phyloP scores from a whole-genome alignment of 1,140 invertebrate species.

The Trachelipus rathkii region DNA sequence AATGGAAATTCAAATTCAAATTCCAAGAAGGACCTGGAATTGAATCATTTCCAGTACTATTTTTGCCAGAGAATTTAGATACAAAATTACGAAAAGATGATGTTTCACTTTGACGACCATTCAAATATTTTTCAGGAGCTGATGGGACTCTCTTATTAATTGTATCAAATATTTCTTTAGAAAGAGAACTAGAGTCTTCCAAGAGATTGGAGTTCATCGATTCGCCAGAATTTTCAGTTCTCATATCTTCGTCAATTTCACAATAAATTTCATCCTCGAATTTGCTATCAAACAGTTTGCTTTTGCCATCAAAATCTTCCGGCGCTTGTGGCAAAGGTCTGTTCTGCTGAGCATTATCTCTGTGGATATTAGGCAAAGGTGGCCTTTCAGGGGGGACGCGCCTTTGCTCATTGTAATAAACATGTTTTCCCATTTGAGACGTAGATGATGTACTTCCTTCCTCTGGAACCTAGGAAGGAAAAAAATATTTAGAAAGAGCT shows the following conservation, averaged over 20 bases:
- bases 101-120: background rate
- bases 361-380: background rate
- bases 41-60: background rate
- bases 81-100: background rate
- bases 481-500: too few relatives aligned
- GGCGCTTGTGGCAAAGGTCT: background rate
- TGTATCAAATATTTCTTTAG: background rate
- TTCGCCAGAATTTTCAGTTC: background rate
- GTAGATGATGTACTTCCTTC: background rate
- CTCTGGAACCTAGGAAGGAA: background rate
- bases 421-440: background rate
- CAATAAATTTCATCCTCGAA: background rate
- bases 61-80: background rate
- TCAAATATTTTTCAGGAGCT: background rate
- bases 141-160: background rate
- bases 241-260: background rate
- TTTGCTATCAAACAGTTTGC: background rate
- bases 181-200: background rate
- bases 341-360: background rate
- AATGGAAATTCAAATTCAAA: background rate
- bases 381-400: background rate
- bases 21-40: background rate
- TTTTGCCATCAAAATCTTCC: background rate
- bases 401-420: background rate
- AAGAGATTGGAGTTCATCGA: background rate